Evolutionary conservation across 2,113 vertebrate genomes (phyloP).

Genomic region (Capreolus pygargus): DNA sequence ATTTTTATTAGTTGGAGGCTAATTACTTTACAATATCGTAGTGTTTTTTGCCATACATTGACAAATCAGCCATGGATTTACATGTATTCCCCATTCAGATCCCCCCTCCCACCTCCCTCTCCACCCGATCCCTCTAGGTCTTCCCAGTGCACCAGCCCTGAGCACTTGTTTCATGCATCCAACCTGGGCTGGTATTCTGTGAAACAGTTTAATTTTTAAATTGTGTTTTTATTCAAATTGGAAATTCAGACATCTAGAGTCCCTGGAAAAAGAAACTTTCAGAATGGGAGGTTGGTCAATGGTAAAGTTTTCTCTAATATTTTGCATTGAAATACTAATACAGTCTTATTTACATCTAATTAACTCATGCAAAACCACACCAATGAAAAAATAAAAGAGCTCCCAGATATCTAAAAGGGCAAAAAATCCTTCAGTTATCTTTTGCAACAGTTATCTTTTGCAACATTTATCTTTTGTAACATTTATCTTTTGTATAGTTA

Average conservation of each 20-base stretch:
- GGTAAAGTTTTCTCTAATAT: background rate
- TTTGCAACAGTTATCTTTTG: background rate
- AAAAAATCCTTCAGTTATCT: background rate
- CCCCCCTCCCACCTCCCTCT: too few species aligned
- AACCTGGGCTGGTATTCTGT: background rate
- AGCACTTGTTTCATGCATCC: too few species aligned
- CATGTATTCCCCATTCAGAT: too few species aligned
- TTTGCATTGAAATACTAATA: background rate
- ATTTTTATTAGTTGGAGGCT: too few species aligned
- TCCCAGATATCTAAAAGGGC: background rate
- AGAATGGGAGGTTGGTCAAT: background rate
- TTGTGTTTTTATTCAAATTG: background rate
- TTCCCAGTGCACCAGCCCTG: too few species aligned
- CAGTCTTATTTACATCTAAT: background rate
- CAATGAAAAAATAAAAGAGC: background rate
- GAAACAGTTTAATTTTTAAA: constrained; percentile 10
- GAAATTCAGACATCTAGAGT: background rate
- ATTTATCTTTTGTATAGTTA: background rate
- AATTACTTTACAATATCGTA: too few species aligned
- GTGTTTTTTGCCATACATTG: too few species aligned
- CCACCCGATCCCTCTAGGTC: too few species aligned
- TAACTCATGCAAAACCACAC: background rate
- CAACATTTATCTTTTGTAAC: background rate
- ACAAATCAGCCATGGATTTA: too few species aligned
- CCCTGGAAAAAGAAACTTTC: background rate